Evolutionary conservation across 2,113 vertebrate genomes (phyloP), one percentile per base, ranked within the genome.

Genomic region (Poeciliopsis turrubarensis): DNA sequence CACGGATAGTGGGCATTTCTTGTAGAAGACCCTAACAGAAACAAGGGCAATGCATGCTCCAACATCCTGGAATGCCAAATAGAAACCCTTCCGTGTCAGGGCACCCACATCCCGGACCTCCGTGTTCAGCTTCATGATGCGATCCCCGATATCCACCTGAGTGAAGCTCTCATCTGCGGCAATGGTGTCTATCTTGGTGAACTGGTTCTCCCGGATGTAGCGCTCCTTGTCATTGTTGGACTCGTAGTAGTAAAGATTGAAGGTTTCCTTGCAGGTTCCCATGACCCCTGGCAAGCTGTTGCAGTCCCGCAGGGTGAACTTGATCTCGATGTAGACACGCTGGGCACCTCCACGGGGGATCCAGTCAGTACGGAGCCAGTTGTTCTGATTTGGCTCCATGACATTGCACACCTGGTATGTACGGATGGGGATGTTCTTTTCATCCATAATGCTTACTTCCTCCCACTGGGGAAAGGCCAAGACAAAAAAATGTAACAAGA

Each of bases 341-440:
- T 98, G 98, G 66, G 98, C 97, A 54, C 96, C 96, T 64, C 96
- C 97, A 0, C 97, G 95, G 25, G 96, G 95, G 94, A 99, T 98
- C 98, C 98, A 99, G 89, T 99, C 97, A 80, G 97, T 99, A 92
- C 97, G 95, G 75, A 99, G 94, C 98, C 98, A 99, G 71, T 99
- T 99, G 89, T 98, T 99, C 90, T 99, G 98, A 80, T 93, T 99
- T 70, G 97, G 91, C 80, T 99, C 98, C 98, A 99, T 97, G 78
- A 99, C 98, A 0, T 99, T 99, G 89, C 98, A 99, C 87, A 99
- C 98, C 89, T 99, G 98, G 81, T 99, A 99, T 39, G 98, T 99
- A 87, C 97, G 95, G 80, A 99, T 99, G 0, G 98, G 98, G 62
- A 96, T 97, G 60, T 99, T 99, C 93, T 99, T 99, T 91, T 99